Evolutionary conservation across 2,888 invertebrate genomes (phyloP).

Genomic region (Danaus chrysippus): DNA sequence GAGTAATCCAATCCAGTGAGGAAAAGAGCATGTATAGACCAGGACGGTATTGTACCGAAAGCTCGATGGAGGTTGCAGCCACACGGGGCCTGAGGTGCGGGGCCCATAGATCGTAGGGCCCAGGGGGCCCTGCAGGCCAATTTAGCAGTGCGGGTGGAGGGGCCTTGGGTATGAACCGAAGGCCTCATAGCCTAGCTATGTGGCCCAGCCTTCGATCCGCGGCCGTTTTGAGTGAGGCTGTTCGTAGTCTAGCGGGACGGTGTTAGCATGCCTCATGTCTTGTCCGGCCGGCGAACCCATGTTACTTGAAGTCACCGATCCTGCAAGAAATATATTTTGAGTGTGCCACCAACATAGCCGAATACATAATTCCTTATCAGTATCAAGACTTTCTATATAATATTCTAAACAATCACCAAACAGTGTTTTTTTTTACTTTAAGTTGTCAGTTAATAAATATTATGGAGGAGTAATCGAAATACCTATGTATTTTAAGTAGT

Average conservation of each 20-base stretch:
- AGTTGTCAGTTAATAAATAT: too few species aligned
- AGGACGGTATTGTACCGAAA: conserved; percentile 50
- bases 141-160: conserved; percentile 74
- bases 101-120: conserved; percentile 30
- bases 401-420: too few species aligned
- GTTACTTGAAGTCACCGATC: conserved; percentile 91
- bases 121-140: conserved; percentile 25
- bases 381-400: too few species aligned
- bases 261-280: conserved; percentile 70
- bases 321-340: conserved; percentile 57
- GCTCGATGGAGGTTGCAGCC: conserved; percentile 50
- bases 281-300: conserved; percentile 85
- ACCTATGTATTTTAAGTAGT: too few species aligned
- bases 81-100: conserved; percentile 37
- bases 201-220: conserved; percentile 95
- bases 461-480: too few species aligned
- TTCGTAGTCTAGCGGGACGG: conserved; percentile 74
- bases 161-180: conserved; percentile 74
- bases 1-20: conserved; percentile 11
- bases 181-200: conserved; percentile 84
- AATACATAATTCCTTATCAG: too few species aligned
- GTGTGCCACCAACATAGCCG: too few species aligned
- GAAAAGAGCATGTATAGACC: conserved; percentile 37
- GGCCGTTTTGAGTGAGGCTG: conserved; percentile 87
- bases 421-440: too few species aligned